Conservation (phyloP, 1,140 invertebrate genomes). For the Drepana arcuata region DNA sequence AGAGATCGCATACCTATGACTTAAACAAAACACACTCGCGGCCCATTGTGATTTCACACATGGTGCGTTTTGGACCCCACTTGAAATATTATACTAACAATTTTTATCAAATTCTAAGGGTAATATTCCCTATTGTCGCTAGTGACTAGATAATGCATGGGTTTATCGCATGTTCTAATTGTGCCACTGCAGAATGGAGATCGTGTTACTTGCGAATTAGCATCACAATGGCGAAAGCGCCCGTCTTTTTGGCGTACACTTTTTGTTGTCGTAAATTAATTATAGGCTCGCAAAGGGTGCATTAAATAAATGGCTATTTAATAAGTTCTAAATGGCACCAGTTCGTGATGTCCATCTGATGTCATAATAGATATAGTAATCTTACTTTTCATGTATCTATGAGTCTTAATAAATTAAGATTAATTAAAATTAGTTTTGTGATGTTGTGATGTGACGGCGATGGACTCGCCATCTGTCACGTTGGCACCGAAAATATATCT, state of each 20-base stretch:
- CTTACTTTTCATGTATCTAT: no score
- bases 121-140: constrained; percentile 58
- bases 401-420: no score
- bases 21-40: constrained; percentile 47
- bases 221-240: constrained; percentile 43
- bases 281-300: constrained; percentile 24
- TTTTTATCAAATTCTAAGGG: constrained; percentile 47
- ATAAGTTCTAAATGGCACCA: no score
- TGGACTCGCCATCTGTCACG: no score
- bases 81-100: constrained; percentile 66
- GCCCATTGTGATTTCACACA: constrained; percentile 62
- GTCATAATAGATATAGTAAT: no score
- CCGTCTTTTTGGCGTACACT: constrained; percentile 16
- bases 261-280: constrained; percentile 55
- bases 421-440: no score
- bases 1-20: constrained; percentile 15
- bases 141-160: constrained; percentile 67
- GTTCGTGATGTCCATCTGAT: no score
- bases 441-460: no score
- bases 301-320: constrained; percentile 9
- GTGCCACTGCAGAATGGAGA: constrained; percentile 51
- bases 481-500: no score
- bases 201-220: constrained; percentile 58
- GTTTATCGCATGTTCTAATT: constrained; percentile 60
- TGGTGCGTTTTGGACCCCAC: constrained; percentile 50